phyloP scores from a whole-genome alignment of 2,113 vertebrate species.

The Stomatorhinus ivindoensis region DNA sequence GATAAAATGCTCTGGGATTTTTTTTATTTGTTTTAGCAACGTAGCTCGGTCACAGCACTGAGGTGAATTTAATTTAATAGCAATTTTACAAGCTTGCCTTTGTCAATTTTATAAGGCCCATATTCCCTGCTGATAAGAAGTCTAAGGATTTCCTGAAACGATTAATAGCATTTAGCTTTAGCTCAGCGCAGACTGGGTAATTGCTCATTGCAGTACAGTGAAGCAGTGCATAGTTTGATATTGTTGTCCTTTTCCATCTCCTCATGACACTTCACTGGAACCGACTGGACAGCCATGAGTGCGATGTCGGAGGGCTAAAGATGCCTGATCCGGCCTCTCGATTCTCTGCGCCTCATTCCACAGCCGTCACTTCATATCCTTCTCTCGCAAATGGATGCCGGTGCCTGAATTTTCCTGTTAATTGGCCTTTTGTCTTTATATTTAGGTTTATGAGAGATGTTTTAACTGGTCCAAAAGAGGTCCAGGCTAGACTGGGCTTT shows the following conservation, averaged over 20 bases:
- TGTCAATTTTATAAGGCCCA: conserved; percentile 38
- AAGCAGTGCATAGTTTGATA: conserved; percentile 31
- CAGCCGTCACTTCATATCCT: conserved; percentile 47
- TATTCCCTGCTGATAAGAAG: conserved; percentile 26
- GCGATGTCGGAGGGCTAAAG: conserved; percentile 12
- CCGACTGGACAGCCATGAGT: background rate
- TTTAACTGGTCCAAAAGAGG: conserved; percentile 39
- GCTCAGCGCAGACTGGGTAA: conserved; percentile 17
- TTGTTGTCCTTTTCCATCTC: conserved; percentile 31
- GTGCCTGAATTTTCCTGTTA: conserved; percentile 37
- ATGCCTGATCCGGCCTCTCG: conserved; percentile 27
- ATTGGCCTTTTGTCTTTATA: conserved; percentile 50
- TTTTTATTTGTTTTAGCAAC: background rate
- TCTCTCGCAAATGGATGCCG: conserved; percentile 47
- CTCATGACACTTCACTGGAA: background rate
- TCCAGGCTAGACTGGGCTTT: conserved; percentile 21
- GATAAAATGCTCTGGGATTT: conserved; percentile 29
- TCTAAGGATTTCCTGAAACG: conserved; percentile 30
- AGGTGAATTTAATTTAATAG: conserved; percentile 38
- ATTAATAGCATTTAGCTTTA: conserved; percentile 31
- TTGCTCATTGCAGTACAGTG: conserved; percentile 32
- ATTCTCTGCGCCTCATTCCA: conserved; percentile 49
- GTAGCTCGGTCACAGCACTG: conserved; percentile 28
- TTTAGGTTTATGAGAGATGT: conserved; percentile 33
- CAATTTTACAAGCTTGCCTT: conserved; percentile 33